Evolutionary conservation across 2,113 vertebrate species (phyloP), one percentile per base, ranked within the genome.

Genomic region (Plecturocebus donacophilus): DNA sequence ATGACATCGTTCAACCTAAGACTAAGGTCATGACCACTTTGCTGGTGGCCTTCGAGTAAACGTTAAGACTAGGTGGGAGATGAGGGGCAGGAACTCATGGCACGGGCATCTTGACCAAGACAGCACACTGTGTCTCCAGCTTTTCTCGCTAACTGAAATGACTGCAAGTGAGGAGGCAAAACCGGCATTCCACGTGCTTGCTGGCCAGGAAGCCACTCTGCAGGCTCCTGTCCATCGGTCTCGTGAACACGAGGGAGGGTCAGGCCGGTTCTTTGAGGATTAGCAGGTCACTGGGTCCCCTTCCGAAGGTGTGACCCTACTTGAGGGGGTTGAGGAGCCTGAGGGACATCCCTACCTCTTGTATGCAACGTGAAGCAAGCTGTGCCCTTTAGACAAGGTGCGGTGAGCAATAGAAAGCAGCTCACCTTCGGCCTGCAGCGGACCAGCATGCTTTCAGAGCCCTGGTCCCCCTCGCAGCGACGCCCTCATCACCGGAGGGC

Each of bases 361-460:
- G 3, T 2, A 17, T 7, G 1, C 3, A 38, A 3, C 0, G 0
- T 21, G 88, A 58, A 56, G 80, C 45, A 38, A 40, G 3, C 5
- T 40, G 91, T 3, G 4, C 13, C 49, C 68, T n/a, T 16, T 38
- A 16, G 21, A 49, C 40, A 5, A 5, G 71, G 25, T 9, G 17
- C 91, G 0, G 21, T 30, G 66, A 73, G 21, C 12, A 11, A 73
- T 23, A 21, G 38, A 64, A 73, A 73, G 70, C 70, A 21, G 38
- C 35, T 38, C 35, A 35, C 17, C 77, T 54, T 6, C 25, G 52
- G 77, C 77, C 49, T 54, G 49, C 35, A 8, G 23, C 0, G 11
- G 77, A 1, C 47, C 8, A 2, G 14, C 71, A 42, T 19, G 71
- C 58, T n/a, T 8, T 11, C 68, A 25, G 35, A 70, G 47, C 19